These are phyloP conservation scores for Argentina silus DNA, from an alignment of 2,797 vertebrate species.

Conservation along the genomic window DNA sequence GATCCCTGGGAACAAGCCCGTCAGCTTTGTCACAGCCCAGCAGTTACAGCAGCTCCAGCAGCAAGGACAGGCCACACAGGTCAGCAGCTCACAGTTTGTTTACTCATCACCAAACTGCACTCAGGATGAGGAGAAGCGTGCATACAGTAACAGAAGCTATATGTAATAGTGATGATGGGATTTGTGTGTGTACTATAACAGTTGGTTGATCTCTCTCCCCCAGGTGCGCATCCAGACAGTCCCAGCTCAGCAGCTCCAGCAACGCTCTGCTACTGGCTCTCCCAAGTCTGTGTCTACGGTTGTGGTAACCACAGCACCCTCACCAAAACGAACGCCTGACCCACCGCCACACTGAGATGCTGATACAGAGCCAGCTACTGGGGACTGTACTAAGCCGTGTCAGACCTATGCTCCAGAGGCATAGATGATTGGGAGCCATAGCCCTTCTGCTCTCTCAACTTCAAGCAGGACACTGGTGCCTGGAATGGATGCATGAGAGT, in stretches of 20 bases:
- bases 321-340: conserved; percentile 88
- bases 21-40: conserved; percentile 97
- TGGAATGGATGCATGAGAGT: background rate
- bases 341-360: conserved; percentile 58
- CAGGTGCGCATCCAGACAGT: conserved; percentile 97
- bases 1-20: conserved; percentile 95
- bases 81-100: conserved; percentile 43
- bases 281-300: conserved; percentile 94
- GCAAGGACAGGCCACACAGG: conserved; percentile 96
- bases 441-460: background rate
- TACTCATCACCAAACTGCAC: background rate
- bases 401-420: background rate
- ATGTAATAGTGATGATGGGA: too few species aligned
- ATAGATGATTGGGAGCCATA: background rate
- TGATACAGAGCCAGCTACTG: background rate
- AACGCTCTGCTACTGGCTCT: conserved; percentile 85
- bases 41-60: conserved; percentile 99
- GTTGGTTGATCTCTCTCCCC: background rate
- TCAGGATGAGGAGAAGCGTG: background rate
- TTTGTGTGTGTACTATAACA: too few species aligned
- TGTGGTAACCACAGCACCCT: conserved; percentile 92
- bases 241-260: conserved; percentile 91
- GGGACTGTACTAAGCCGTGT: background rate
- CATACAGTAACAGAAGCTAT: background rate
- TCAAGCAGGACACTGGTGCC: background rate